Percentiles rank a stretch among this genome's conserved stretches.
Evolutionary conservation across 1,140 invertebrate genomes (phyloP).

Genomic region (Aphaenogaster ashmeadi): DNA sequence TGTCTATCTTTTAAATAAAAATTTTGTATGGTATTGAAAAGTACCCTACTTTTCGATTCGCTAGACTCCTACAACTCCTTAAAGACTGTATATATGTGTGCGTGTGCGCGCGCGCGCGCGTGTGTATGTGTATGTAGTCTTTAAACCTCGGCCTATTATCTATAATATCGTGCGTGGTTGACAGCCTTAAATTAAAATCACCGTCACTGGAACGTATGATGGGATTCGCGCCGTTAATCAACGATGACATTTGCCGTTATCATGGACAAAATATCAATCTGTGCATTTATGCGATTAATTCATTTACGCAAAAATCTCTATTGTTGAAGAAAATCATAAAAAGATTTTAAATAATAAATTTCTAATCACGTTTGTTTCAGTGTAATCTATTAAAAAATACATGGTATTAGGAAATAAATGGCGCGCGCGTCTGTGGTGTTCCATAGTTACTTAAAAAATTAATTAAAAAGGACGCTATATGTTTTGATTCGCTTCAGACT

Average conservation of each 20-base stretch:
- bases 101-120: too few species aligned
- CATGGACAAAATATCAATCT: constrained; percentile 23
- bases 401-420: background rate
- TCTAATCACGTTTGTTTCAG: background rate
- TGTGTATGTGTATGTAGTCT: background rate
- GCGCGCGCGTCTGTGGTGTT: background rate
- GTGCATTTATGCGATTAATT: background rate
- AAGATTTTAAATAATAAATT: background rate
- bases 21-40: too few species aligned
- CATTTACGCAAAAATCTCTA: background rate
- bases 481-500: background rate
- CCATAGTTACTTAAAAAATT: background rate
- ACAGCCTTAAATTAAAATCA: constrained; percentile 45
- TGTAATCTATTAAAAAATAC: background rate
- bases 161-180: background rate
- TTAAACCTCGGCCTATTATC: background rate
- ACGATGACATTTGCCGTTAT: background rate
- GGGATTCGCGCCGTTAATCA: constrained; percentile 35
- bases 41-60: too few species aligned
- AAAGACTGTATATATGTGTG: too few species aligned
- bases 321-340: background rate
- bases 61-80: too few species aligned
- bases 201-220: background rate
- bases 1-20: too few species aligned
- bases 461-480: background rate